Evolutionary conservation across 2,797 vertebrate species (phyloP), one percentile per base, ranked within the genome.

Genomic region (Alauda arvensis): DNA sequence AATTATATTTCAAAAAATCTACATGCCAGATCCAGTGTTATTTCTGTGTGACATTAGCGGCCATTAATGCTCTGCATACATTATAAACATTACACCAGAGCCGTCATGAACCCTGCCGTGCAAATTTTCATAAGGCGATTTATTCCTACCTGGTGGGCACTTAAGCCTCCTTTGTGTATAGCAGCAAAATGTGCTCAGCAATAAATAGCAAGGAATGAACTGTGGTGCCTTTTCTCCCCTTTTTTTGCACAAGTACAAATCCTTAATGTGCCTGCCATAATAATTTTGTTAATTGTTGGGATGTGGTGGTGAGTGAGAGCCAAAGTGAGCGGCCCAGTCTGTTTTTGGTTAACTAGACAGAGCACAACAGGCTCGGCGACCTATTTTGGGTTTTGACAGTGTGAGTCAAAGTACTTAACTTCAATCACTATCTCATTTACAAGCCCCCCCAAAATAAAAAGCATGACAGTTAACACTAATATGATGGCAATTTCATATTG

Each of bases 401-500:
- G 79, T 21, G 24, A 97, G 97, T 96, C 97, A 97, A 97, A 97
- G 96, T 94, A 97, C 95, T 97, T 97, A 97, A 96, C 97, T 97
- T 97, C 97, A 97, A 97, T 97, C 97, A 97, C 95, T 71, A 95
- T 92, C 97, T 97, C 97, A 97, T 97, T 97, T 97, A 96, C 96
- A 96, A 85, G 14, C 89, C 92, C 92, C 95, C 89, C 89, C 83
- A 91, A 97, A 96, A 97, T 93, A 97, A 96, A 97, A 96, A 95
- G 95, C 96, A 90, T 95, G 97, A 96, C 97, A 97, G 95, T 95
- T 95, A 97, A 96, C 95, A 96, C 96, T 97, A 97, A 97, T 97
- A 97, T 94, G 97, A 97, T 97, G 96, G 97, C 96, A 96, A 98
- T 98, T 98, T 98, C 97, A 97, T 98, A 98, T 98, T 98, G 98